phyloP scores from a whole-genome alignment of 2,888 invertebrate genomes.

The Limnephilus auricula region DNA sequence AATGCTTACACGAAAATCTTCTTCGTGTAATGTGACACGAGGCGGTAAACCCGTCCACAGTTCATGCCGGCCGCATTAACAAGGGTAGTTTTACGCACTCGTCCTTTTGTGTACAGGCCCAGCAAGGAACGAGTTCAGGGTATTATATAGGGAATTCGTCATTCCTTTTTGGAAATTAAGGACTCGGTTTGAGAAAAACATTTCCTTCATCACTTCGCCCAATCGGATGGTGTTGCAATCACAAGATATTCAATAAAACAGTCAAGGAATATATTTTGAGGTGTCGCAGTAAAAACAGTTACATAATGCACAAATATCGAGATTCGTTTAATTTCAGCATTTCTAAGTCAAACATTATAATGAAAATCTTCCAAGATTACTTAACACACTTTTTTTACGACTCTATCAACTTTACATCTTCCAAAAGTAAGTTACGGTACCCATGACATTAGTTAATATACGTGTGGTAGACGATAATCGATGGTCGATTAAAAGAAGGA shows the following conservation, averaged over 20 bases:
- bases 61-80: neutral
- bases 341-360: too few relatives aligned
- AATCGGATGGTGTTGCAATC: neutral
- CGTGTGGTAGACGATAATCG: too few relatives aligned
- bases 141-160: neutral
- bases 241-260: too few relatives aligned
- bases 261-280: too few relatives aligned
- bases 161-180: neutral
- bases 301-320: too few relatives aligned
- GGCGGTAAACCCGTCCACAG: neutral
- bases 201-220: neutral
- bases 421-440: too few relatives aligned
- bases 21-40: neutral
- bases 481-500: too few relatives aligned
- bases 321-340: too few relatives aligned
- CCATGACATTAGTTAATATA: neutral
- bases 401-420: too few relatives aligned
- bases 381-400: too few relatives aligned
- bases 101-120: neutral
- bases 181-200: neutral
- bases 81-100: neutral
- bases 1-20: neutral
- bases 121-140: neutral
- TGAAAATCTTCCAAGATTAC: too few relatives aligned
- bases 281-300: too few relatives aligned